Percentiles rank a stretch among this genome's conserved stretches.
These are phyloP conservation scores for Blennius ocellaris DNA, from an alignment of 2,113 vertebrate species.

Conservation along the genomic window DNA sequence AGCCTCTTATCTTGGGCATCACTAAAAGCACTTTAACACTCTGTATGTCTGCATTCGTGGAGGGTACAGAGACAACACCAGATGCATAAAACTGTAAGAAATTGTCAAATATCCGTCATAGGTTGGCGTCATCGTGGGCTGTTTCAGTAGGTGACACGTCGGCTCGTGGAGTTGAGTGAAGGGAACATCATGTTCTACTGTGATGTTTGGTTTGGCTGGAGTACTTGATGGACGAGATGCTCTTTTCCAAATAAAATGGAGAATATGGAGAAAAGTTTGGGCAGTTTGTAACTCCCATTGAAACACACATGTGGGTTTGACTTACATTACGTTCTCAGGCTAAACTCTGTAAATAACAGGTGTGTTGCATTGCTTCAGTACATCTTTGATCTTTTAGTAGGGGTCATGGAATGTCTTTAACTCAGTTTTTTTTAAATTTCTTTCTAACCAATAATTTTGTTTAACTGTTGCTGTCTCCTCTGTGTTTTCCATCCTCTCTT, in stretches of 20 bases:
- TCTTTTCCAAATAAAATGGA: constrained; percentile 24
- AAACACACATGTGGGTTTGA: constrained; percentile 10
- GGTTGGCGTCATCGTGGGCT: neutral
- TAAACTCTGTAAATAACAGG: constrained; percentile 72
- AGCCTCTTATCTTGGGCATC: constrained; percentile 9
- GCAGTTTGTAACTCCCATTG: constrained; percentile 23
- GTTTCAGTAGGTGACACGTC: neutral
- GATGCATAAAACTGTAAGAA: constrained; percentile 14
- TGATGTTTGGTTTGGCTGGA: constrained; percentile 36
- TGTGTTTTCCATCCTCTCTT: constrained; percentile 8
- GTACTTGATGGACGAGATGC: constrained; percentile 36
- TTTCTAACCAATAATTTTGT: neutral
- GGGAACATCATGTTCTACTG: constrained; percentile 36
- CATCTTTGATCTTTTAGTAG: constrained; percentile 51
- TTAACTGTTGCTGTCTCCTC: neutral
- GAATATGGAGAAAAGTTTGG: constrained; percentile 35
- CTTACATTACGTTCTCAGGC: constrained; percentile 49
- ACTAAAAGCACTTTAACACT: constrained; percentile 1
- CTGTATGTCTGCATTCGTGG: constrained; percentile 5
- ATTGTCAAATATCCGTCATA: neutral
- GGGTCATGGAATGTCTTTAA: constrained; percentile 14
- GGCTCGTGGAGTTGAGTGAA: neutral
- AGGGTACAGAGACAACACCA: constrained; percentile 3
- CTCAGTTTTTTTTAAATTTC: neutral
- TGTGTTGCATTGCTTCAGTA: constrained; percentile 35